These are phyloP conservation scores for Chlorops oryzae DNA, from an alignment of 1,140 invertebrate species.

Conservation along the genomic window DNA sequence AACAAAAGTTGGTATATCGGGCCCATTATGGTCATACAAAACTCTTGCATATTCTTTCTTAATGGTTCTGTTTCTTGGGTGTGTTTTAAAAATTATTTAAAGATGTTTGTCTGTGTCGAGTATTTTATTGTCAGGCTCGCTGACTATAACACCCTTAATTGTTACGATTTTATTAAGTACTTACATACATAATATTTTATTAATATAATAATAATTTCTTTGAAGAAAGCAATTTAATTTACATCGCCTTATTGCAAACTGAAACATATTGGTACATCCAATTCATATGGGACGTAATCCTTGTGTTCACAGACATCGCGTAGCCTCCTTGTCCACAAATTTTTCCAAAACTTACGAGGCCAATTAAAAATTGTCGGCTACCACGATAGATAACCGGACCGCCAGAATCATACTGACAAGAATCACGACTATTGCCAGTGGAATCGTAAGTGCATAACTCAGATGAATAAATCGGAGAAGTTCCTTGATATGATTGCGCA, in stretches of 20 bases:
- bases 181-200: too few species aligned
- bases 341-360: slow-evolving; percentile 60
- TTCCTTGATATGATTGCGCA: slow-evolving; percentile 18
- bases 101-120: too few species aligned
- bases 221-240: too few species aligned
- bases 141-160: too few species aligned
- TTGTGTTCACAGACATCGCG: slow-evolving; percentile 60
- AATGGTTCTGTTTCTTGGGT: too few species aligned
- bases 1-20: too few species aligned
- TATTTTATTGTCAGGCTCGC: too few species aligned
- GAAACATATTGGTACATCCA: slow-evolving; percentile 53
- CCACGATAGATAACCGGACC: slow-evolving; percentile 30
- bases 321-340: slow-evolving; percentile 50
- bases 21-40: too few species aligned
- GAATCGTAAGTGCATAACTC: slow-evolving; percentile 38
- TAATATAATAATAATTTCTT: too few species aligned
- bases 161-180: too few species aligned
- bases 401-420: slow-evolving; percentile 42
- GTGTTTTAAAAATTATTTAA: too few species aligned
- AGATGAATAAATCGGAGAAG: slow-evolving; percentile 17
- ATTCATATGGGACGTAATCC: slow-evolving; percentile 58
- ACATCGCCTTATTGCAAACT: slow-evolving; percentile 20
- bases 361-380: slow-evolving; percentile 46
- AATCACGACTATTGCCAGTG: slow-evolving; percentile 26
- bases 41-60: too few species aligned